phyloP scores from a whole-genome alignment of 2,888 invertebrate species.

The Ariolimax columbianus region DNA sequence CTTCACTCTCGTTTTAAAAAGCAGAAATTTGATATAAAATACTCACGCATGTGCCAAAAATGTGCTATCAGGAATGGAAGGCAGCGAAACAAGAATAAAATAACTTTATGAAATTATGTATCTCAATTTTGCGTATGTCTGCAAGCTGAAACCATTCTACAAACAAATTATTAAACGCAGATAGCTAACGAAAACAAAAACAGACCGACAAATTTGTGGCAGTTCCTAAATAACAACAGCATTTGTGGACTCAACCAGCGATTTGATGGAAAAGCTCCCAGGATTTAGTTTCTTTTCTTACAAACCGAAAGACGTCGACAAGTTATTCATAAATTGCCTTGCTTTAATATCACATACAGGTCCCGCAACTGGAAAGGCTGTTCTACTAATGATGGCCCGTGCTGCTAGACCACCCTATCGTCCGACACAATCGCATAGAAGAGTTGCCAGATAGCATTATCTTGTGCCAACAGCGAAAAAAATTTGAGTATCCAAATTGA shows the following conservation, averaged over 20 bases:
- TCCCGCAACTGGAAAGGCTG: background rate
- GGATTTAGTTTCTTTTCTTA: conserved; percentile 28
- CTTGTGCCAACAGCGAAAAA: conserved; percentile 26
- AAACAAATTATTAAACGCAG: conserved; percentile 39
- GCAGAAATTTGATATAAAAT: background rate
- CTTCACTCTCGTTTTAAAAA: too few relatives aligned
- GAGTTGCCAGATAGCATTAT: conserved; percentile 37
- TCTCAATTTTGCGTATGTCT: conserved; percentile 24
- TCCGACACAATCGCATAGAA: background rate
- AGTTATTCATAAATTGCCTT: conserved; percentile 34
- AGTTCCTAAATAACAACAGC: conserved; percentile 1
- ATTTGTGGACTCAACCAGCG: conserved; percentile 13
- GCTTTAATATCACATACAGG: conserved; percentile 25
- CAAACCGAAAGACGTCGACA: conserved; percentile 4
- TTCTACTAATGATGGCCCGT: conserved; percentile 18
- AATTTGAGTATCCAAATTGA: conserved; percentile 24
- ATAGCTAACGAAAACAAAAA: conserved; percentile 10
- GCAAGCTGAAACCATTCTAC: background rate
- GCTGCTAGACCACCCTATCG: conserved; percentile 30
- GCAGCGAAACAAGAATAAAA: background rate
- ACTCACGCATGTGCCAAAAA: background rate
- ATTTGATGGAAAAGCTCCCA: conserved; percentile 10
- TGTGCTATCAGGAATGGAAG: background rate
- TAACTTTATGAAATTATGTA: conserved; percentile 16
- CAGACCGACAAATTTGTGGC: conserved; percentile 18